Evolutionary conservation across 2,113 vertebrate species (phyloP), one percentile per base, ranked within the genome.

Genomic region (Columba livia): DNA sequence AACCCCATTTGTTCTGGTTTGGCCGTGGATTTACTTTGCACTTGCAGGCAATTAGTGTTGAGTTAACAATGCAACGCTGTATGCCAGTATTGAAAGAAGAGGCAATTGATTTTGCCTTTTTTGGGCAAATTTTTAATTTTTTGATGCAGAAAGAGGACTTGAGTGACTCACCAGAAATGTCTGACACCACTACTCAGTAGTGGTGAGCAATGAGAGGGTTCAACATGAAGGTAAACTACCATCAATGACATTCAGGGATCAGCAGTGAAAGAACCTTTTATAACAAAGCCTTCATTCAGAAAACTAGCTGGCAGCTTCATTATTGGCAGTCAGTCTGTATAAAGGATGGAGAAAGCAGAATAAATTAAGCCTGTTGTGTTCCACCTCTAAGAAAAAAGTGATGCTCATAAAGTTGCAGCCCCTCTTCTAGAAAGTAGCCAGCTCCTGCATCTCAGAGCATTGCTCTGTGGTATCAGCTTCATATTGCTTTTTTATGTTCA

Each of bases 231-330:
- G 79, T 92, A 85, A 80, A 84, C 21, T 18, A 54, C 47, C 66
- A 85, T 5, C 64, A 64, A 56, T 65, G 57, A 31, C 40, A 42
- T 84, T 84, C 20, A 56, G 81, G 48, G 66, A 36, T 0, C 2
- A 0, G 9, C 34, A 58, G 36, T 73, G 38, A 79, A 82, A 54
- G 31, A 73, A 24, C 56, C 34, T 91, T 91, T 85, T 53, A 3
- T 25, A 75, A 85, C 60, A 90, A 80, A 90, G 65, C 65, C 51
- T 85, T 82, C 54, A 34, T 88, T 90, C 40, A 70, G 62, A 40
- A 31, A 58, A 1, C 24, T 48, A 23, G 11, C 34, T 85, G 19
- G n/a, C 50, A 58, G 34, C 51, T 90, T 83, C 14, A 6, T 62
- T 94, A 42, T 28, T 36, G 51, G 28, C 51, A 54, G n/a, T 42